A percentile compares a stretch with the other conserved stretches of the same genome.
These are phyloP conservation scores for Anolis carolinensis DNA, from an alignment of 2,113 vertebrate species.

Conservation along the genomic window DNA sequence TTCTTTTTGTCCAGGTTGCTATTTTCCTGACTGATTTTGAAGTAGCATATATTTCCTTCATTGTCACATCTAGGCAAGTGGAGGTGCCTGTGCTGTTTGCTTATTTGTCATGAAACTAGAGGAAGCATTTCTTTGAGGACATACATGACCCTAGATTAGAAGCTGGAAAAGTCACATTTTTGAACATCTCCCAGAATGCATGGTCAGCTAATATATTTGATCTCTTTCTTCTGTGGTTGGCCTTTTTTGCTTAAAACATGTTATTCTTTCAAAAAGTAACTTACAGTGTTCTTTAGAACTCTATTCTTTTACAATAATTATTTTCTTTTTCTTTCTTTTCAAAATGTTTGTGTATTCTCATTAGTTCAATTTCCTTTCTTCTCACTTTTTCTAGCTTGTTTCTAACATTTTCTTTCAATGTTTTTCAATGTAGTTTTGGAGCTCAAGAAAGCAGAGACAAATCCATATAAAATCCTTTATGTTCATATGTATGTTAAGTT, in stretches of 20 bases:
- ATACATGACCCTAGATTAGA: background rate
- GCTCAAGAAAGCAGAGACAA: background rate
- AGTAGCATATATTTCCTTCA: background rate
- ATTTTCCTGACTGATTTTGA: background rate
- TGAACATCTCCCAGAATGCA: background rate
- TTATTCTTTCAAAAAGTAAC: background rate
- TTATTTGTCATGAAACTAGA: background rate
- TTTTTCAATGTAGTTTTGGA: background rate
- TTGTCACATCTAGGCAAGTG: background rate
- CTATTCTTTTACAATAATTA: background rate
- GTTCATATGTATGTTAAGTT: background rate
- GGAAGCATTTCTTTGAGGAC: background rate
- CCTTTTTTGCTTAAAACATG: background rate
- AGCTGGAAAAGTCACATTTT: too few relatives aligned
- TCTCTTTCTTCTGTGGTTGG: background rate
- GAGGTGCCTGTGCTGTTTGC: background rate
- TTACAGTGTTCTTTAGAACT: background rate
- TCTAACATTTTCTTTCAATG: background rate
- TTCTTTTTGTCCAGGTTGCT: background rate
- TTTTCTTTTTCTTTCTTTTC: background rate
- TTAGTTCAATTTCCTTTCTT: background rate
- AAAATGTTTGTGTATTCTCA: background rate
- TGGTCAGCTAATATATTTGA: background rate
- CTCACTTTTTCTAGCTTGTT: background rate
- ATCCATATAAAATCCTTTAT: background rate